phyloP scores from a whole-genome alignment of 2,113 vertebrate genomes.

The Lates calcarifer region DNA sequence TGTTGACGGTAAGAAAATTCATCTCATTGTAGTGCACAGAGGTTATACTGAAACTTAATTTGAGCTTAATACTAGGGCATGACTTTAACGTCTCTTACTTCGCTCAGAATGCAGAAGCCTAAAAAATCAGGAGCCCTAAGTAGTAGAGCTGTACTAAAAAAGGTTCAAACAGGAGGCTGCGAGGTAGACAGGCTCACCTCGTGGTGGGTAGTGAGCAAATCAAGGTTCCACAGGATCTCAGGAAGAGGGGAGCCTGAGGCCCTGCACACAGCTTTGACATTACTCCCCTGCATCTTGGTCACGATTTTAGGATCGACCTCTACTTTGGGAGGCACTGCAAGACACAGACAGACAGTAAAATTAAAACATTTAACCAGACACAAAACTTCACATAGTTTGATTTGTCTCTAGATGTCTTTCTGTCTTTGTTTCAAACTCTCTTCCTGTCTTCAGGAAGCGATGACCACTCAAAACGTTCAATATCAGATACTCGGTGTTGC shows the following conservation, averaged over 20 bases:
- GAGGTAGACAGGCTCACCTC: constrained; percentile 85
- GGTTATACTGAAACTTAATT: background rate
- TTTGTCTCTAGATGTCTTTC: constrained; percentile 21
- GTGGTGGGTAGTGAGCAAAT: constrained; percentile 87
- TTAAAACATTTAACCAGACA: background rate
- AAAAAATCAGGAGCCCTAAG: background rate
- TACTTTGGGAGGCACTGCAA: constrained; percentile 89
- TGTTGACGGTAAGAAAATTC: too few species aligned
- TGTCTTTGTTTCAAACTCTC: constrained; percentile 1
- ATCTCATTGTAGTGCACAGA: background rate
- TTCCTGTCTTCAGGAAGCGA: background rate
- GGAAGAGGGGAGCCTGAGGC: constrained; percentile 90
- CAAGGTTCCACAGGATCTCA: constrained; percentile 90
- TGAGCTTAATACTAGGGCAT: background rate
- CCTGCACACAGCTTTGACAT: constrained; percentile 87
- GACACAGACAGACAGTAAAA: constrained; percentile 33
- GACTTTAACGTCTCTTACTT: background rate
- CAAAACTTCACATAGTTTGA: constrained; percentile 4
- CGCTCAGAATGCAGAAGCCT: background rate
- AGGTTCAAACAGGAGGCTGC: background rate
- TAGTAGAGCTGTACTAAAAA: background rate
- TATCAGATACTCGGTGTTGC: constrained; percentile 20
- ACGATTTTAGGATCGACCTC: constrained; percentile 87
- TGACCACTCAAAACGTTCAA: background rate
- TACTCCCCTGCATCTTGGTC: constrained; percentile 90